Base-by-base conservation (phyloP, 2,113 vertebrate species). In the Tichodroma muraria region DNA sequence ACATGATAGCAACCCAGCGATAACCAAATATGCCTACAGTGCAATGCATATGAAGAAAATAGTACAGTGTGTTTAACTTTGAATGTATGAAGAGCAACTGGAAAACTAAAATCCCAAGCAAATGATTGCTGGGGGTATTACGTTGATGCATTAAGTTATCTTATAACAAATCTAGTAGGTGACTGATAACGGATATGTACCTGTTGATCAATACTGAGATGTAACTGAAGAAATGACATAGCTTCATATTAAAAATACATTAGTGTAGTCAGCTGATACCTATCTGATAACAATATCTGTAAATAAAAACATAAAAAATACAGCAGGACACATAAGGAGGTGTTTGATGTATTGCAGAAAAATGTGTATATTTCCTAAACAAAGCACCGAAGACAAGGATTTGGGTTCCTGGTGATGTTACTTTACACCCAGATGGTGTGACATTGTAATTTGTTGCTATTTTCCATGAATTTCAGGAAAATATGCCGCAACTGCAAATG, bases 401-500 rank as follows among this genome's bases (percentile, higher is more conserved):
- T 85, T 24, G 21, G 11, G 7, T 65, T 93, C 27, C 42, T 15
- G 4, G 18, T 64, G 59, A 2, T 57, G 19, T 70, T 70, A 8
- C 27, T 52, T 9, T 3, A 5, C 6, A 2, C 24, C 16, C 24
- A 56, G n/a, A 52, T 75, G 23, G 9, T 6, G 21, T 38, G 61
- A 70, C 33, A 15, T 79, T 14, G 8, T 88, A 65, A 84, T 35
- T 90, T 75, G 24, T 50, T 59, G 71, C 12, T 38, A 30, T 94
- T n/a, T 85, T 79, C 54, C 37, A 4, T 73, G 61, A 76, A 96
- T 94, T 94, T 89, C 71, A 99, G 99, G 95, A 99, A 99, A 97
- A 99, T 99, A 97, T 99, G 99, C 69, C 97, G 99, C 47, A 99
- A 99, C 96, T 99, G 99, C 93, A 99, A 99, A 86, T 99, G 99